Percentiles rank a stretch among this genome's conserved stretches.
Evolutionary conservation across 1,140 invertebrate genomes (phyloP).

Genomic region (Eumeta japonica): DNA sequence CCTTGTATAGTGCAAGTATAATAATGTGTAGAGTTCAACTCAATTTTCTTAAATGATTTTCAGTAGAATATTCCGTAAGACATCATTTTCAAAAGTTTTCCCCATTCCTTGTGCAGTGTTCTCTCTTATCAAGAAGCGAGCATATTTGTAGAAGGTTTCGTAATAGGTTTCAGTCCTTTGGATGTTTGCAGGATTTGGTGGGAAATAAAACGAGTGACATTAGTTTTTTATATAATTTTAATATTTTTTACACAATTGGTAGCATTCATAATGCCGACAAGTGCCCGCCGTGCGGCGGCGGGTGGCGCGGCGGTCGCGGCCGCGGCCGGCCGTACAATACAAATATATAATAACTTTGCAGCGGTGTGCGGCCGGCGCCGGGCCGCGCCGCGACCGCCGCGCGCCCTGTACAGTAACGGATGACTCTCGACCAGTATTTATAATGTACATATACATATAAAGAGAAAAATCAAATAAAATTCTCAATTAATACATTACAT

Average conservation of each 20-base stretch:
- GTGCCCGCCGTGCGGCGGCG: conserved; percentile 24
- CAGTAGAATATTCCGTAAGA: no score
- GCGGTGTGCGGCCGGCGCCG: no score
- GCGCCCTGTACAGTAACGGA: conserved; percentile 49
- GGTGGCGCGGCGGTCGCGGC: conserved; percentile 32
- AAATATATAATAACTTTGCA: conserved; percentile 39
- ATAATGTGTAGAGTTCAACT: no score
- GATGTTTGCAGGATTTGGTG: no score
- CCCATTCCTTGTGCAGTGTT: no score
- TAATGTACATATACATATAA: conserved; percentile 52
- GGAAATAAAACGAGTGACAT: neutral
- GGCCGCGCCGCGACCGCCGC: no score
- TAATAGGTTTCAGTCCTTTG: no score
- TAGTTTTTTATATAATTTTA: conserved; percentile 56
- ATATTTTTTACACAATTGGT: conserved; percentile 62
- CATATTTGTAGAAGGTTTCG: no score
- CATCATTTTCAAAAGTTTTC: no score
- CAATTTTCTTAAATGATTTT: no score
- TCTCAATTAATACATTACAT: conserved; percentile 55
- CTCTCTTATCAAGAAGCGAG: no score
- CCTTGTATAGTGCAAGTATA: no score
- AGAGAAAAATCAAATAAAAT: conserved; percentile 54
- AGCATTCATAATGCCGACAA: conserved; percentile 61
- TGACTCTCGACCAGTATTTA: conserved; percentile 47
- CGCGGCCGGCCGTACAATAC: conserved; percentile 36